Percentiles rank a stretch among this genome's conserved stretches.
Evolutionary conservation across 1,140 invertebrate species (phyloP).

Genomic region (Drosophila elegans): DNA sequence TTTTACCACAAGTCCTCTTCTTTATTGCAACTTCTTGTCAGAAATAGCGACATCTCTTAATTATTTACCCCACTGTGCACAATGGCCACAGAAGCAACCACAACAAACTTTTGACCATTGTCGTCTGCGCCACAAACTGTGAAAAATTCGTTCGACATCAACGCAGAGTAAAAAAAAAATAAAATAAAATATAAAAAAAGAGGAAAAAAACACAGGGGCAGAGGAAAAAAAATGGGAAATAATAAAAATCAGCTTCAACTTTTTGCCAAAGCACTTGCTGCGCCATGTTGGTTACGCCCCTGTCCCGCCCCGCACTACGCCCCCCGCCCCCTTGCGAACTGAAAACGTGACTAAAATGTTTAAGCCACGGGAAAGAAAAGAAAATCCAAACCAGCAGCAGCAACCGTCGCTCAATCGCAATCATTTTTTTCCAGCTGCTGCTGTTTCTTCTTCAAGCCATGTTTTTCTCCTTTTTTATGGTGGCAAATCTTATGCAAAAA

Average conservation of each 20-base stretch:
- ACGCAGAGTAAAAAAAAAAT: slow-evolving; percentile 27
- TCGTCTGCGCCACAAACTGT: slow-evolving; percentile 60
- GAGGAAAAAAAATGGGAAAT: slow-evolving; percentile 37
- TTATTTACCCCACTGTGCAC: slow-evolving; percentile 23
- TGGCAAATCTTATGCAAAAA: slow-evolving; percentile 76
- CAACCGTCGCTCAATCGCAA: slow-evolving; percentile 67
- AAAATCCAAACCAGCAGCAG: slow-evolving; percentile 67
- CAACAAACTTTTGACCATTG: slow-evolving; percentile 48
- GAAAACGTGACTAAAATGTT: slow-evolving; percentile 79
- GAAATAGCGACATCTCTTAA: not conserved
- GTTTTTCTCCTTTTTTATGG: slow-evolving; percentile 17
- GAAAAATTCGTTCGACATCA: slow-evolving; percentile 79
- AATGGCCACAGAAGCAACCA: slow-evolving; percentile 38
- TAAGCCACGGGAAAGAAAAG: slow-evolving; percentile 62
- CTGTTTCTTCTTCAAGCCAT: slow-evolving; percentile 23
- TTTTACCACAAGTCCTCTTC: not conserved
- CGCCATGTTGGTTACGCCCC: slow-evolving; percentile 76
- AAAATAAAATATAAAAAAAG: slow-evolving; percentile 22
- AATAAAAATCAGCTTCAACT: slow-evolving; percentile 69
- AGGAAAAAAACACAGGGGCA: slow-evolving; percentile 9
- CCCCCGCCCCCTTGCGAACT: slow-evolving; percentile 8
- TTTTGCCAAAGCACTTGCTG: slow-evolving; percentile 70
- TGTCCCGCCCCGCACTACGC: slow-evolving; percentile 2
- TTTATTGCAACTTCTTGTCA: not conserved
- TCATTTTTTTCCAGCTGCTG: slow-evolving; percentile 45